Conservation (phyloP, 2,888 invertebrate species). For the Geotrupes spiniger region DNA sequence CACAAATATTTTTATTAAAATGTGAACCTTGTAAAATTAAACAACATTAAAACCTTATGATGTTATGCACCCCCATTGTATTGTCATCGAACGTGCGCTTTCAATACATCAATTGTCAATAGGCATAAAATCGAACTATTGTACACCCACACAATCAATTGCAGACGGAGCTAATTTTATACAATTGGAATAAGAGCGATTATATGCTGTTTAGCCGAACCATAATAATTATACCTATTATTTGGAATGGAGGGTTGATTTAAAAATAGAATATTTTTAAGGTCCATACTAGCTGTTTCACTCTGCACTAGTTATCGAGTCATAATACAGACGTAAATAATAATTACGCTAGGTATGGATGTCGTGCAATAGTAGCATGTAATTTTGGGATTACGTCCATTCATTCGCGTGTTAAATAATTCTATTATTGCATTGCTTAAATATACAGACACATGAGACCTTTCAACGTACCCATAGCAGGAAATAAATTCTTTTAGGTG, state of each 20-base stretch:
- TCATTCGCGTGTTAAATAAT: background rate
- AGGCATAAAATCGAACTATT: constrained; percentile 17
- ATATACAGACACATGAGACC: background rate
- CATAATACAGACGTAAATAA: background rate
- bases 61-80: background rate
- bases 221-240: background rate
- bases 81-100: background rate
- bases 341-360: background rate
- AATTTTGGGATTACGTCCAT: background rate
- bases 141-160: constrained; percentile 23
- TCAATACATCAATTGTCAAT: constrained; percentile 18
- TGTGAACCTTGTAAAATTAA: too few relatives aligned
- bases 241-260: too few relatives aligned
- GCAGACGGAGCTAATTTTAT: constrained; percentile 14
- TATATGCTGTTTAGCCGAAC: constrained; percentile 5
- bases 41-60: too few relatives aligned
- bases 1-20: too few relatives aligned
- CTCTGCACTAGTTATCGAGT: too few relatives aligned
- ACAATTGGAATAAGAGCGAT: constrained; percentile 13
- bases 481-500: constrained; percentile 1
- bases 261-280: too few relatives aligned
- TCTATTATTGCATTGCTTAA: background rate
- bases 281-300: too few relatives aligned
- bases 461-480: background rate
- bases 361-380: background rate